Evolutionary conservation across 1,140 invertebrate genomes (phyloP).

Genomic region (Metopolophium dirhodum): DNA sequence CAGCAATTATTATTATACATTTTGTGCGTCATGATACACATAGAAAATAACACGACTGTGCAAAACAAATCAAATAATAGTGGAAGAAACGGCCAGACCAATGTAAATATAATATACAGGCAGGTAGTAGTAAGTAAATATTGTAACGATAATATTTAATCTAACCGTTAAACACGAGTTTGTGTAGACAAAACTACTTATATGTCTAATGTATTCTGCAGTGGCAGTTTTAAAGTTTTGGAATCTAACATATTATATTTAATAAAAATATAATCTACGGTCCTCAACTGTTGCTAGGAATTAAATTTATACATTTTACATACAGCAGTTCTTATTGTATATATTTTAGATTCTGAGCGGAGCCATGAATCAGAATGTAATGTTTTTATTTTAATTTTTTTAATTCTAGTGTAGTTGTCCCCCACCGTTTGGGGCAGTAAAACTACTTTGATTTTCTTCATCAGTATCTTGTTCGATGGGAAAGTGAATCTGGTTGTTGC

Average conservation of each 20-base stretch:
- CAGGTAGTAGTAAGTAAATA: neutral
- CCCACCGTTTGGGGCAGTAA: too few relatives aligned
- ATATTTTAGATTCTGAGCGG: too few relatives aligned
- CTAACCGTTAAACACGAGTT: neutral
- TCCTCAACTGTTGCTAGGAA: neutral
- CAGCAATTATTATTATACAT: neutral
- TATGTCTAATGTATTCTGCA: neutral
- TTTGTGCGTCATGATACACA: too few relatives aligned
- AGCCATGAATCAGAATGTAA: too few relatives aligned
- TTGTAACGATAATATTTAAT: neutral
- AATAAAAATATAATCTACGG: neutral
- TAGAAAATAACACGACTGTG: neutral
- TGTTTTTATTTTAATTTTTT: too few relatives aligned
- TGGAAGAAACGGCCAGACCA: neutral
- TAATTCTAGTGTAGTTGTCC: too few relatives aligned
- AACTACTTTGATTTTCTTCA: too few relatives aligned
- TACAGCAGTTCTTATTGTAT: neutral
- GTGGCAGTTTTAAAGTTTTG: neutral
- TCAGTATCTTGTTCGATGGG: too few relatives aligned
- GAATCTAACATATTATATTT: neutral
- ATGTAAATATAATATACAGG: neutral
- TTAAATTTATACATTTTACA: too few relatives aligned
- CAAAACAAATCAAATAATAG: neutral
- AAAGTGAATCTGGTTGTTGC: too few relatives aligned
- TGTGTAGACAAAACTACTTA: neutral